These are phyloP conservation scores for Drosophila dives DNA, from an alignment of 2,888 invertebrate species.

Conservation along the genomic window DNA sequence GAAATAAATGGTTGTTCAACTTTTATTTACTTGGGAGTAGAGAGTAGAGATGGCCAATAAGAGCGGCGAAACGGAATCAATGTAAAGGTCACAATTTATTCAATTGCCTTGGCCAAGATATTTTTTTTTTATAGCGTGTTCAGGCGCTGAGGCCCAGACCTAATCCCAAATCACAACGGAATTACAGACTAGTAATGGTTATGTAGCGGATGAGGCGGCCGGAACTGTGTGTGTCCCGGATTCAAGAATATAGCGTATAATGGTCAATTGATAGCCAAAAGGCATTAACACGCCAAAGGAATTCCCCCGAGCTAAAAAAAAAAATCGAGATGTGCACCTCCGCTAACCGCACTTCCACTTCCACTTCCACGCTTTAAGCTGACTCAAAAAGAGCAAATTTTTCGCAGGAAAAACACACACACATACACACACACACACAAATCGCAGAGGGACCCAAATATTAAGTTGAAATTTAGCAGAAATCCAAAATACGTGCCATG, in stretches of 20 bases:
- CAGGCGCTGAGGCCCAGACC: conserved; percentile 66
- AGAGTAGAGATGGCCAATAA: not conserved
- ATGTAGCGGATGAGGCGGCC: conserved; percentile 63
- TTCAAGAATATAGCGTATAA: conserved; percentile 69
- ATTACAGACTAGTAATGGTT: conserved; percentile 77
- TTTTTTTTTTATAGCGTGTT: conserved; percentile 72
- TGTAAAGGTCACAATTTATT: conserved; percentile 80
- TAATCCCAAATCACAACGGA: conserved; percentile 81
- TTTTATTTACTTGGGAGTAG: conserved; percentile 68
- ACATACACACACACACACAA: conserved; percentile 33
- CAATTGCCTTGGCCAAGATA: conserved; percentile 76
- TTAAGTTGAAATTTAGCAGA: conserved; percentile 81
- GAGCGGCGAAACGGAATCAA: conserved; percentile 61
- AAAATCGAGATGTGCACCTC: conserved; percentile 53
- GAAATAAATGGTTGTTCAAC: conserved; percentile 76
- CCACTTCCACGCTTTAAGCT: not conserved
- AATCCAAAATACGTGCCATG: conserved; percentile 78
- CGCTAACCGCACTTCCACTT: not conserved
- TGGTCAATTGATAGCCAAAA: conserved; percentile 80
- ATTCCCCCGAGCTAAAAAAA: conserved; percentile 68
- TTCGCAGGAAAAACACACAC: conserved; percentile 30
- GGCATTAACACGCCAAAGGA: conserved; percentile 79
- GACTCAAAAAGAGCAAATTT: conserved; percentile 62
- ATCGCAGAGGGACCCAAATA: conserved; percentile 55
- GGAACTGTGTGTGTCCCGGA: conserved; percentile 36